Evolutionary conservation across 2,113 vertebrate genomes (phyloP), one percentile per base, ranked within the genome.

Genomic region (Dasypus novemcinctus): DNA sequence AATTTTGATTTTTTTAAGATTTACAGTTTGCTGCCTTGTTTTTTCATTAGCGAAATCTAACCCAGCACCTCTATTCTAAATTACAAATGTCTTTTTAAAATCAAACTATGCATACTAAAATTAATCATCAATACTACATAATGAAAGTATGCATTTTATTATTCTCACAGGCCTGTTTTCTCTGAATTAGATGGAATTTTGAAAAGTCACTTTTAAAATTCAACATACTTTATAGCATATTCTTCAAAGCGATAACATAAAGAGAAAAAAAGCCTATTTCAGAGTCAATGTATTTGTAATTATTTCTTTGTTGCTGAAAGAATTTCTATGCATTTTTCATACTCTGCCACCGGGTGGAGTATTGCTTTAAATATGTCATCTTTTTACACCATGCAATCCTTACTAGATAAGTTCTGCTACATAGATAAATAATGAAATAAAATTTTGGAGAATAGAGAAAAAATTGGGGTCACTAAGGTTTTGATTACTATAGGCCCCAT

Each of bases 271-370:
- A 36, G 15, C 43, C 17, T 74, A 36, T 87, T 81, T 54, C n/a
- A 83, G 23, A 93, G 27, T 66, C 11, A 72, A 59, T 59, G 72
- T 43, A 95, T 84, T 95, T 84, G 29, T 36, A 74, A 57, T n/a
- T 7, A n/a, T 78, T 91, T 74, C 59, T 95, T 91, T 75, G 27
- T 36, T 94, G 27, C 36, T 95, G 2, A 66, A 92, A 68, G 23
- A 76, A 72, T 72, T 80, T 79, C 59, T 94, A 38, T 88, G 90
- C 93, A 21, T 96, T 97, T 96, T 94, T 98, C 92, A 21, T 54
- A n/a, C 18, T 95, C 6, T 90, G 93, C 98, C 98, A 98, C 98
- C 97, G 5, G 98, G 98, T 94, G 98, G 98, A 98, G 98, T 98
- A 98, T 98, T 98, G 98, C 97, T 95, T 98, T 97, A 98, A 93